Evolutionary conservation across 2,888 invertebrate species (phyloP).

Genomic region (Melinaea menophilus): DNA sequence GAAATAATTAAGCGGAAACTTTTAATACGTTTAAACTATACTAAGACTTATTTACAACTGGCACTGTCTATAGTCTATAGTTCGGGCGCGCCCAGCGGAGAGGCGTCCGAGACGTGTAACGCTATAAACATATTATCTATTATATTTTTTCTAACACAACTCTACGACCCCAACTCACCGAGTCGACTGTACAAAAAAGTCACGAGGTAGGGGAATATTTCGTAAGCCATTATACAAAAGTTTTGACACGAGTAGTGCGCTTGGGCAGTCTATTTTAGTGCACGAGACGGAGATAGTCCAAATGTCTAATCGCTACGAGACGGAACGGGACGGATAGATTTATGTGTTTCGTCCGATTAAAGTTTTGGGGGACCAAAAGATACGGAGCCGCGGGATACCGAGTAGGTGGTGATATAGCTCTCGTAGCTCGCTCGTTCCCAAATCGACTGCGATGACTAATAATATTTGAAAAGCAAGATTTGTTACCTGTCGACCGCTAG

Average conservation of each 20-base stretch:
- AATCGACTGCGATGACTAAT: conserved; percentile 78
- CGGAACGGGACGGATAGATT: conserved; percentile 63
- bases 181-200: conserved; percentile 73
- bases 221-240: conserved; percentile 77
- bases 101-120: conserved; percentile 57
- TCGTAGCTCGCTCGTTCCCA: conserved; percentile 72
- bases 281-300: conserved; percentile 62
- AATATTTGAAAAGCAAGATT: conserved; percentile 77
- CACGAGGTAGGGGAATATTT: conserved; percentile 76
- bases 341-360: conserved; percentile 74
- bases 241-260: conserved; percentile 78
- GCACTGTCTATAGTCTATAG: conserved; percentile 72
- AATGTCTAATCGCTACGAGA: conserved; percentile 52
- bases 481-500: conserved; percentile 74
- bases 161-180: conserved; percentile 69
- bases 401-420: conserved; percentile 79
- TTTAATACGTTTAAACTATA: conserved; percentile 75
- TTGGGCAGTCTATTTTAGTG: conserved; percentile 78
- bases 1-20: conserved; percentile 51
- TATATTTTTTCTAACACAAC: conserved; percentile 68
- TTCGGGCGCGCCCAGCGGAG: conserved; percentile 62
- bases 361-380: conserved; percentile 74
- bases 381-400: conserved; percentile 72
- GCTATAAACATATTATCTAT: conserved; percentile 61
- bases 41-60: conserved; percentile 79